phyloP scores from a whole-genome alignment of 1,140 invertebrate species.

The Tenebrio molitor region DNA sequence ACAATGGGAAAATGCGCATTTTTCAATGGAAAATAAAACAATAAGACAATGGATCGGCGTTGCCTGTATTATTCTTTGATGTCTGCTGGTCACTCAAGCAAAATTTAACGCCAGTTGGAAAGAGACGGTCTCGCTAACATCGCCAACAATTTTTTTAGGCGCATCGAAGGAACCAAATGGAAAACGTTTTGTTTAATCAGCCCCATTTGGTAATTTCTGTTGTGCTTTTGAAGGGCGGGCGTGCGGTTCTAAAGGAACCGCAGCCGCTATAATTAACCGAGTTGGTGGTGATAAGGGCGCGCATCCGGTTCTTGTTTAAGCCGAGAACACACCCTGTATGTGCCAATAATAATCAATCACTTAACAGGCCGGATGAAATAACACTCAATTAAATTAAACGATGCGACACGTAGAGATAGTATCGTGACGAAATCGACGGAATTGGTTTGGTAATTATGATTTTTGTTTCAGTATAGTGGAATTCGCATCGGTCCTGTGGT shows the following conservation, averaged over 20 bases:
- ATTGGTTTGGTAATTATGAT: too few relatives aligned
- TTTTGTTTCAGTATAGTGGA: slow-evolving; percentile 89
- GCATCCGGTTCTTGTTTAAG: not conserved
- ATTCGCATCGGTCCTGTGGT: slow-evolving; percentile 99
- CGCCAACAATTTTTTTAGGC: too few relatives aligned
- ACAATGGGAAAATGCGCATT: slow-evolving; percentile 32
- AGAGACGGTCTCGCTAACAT: too few relatives aligned
- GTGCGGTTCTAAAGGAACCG: not conserved
- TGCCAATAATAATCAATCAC: slow-evolving; percentile 4
- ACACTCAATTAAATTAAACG: slow-evolving; percentile 1
- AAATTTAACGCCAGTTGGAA: too few relatives aligned
- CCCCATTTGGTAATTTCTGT: too few relatives aligned
- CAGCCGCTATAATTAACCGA: not conserved
- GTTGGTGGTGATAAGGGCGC: not conserved
- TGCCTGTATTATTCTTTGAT: not conserved
- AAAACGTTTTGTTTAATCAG: not conserved
- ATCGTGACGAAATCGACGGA: too few relatives aligned
- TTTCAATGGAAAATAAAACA: slow-evolving; percentile 29
- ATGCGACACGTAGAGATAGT: not conserved
- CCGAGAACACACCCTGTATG: not conserved
- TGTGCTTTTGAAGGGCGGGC: too few relatives aligned
- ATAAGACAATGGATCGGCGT: slow-evolving; percentile 28
- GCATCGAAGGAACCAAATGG: too few relatives aligned
- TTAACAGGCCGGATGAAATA: not conserved
- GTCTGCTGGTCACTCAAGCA: too few relatives aligned